A percentile compares a stretch with the other conserved stretches of the same genome.
These are phyloP conservation scores for Eueides isabella DNA, from an alignment of 1,140 invertebrate genomes.

Conservation along the genomic window DNA sequence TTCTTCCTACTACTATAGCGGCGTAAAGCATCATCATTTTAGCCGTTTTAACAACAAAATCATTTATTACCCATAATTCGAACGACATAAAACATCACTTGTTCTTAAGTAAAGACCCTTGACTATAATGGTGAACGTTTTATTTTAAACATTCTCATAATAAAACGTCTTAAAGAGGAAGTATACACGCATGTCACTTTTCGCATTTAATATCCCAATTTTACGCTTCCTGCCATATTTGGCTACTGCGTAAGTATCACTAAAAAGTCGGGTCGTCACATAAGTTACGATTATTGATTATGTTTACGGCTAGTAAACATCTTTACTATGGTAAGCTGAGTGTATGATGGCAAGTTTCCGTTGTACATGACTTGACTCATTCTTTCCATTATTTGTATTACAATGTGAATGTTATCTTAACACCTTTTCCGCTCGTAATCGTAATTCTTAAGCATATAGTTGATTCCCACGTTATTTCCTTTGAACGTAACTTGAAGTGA, in stretches of 20 bases:
- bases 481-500: neutral
- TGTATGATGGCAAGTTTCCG: slow-evolving; percentile 54
- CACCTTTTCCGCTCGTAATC: neutral
- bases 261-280: slow-evolving; percentile 62
- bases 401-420: slow-evolving; percentile 14
- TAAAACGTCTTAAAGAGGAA: slow-evolving; percentile 21
- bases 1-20: too few relatives aligned
- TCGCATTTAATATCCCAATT: slow-evolving; percentile 44
- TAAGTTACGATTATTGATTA: slow-evolving; percentile 75
- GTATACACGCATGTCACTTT: slow-evolving; percentile 24
- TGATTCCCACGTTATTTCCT: slow-evolving; percentile 13
- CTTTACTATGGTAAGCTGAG: slow-evolving; percentile 58
- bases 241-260: slow-evolving; percentile 52
- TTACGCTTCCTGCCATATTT: slow-evolving; percentile 55
- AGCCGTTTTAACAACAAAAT: neutral
- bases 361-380: slow-evolving; percentile 36
- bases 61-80: neutral
- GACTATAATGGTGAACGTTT: neutral
- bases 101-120: neutral
- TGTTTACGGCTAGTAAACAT: slow-evolving; percentile 73
- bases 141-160: neutral
- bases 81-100: neutral
- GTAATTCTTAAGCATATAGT: neutral
- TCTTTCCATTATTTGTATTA: slow-evolving; percentile 1
- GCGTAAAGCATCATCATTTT: neutral